These are phyloP conservation scores for Bradypodion pumilum DNA, from an alignment of 2,797 vertebrate species.

Conservation along the genomic window DNA sequence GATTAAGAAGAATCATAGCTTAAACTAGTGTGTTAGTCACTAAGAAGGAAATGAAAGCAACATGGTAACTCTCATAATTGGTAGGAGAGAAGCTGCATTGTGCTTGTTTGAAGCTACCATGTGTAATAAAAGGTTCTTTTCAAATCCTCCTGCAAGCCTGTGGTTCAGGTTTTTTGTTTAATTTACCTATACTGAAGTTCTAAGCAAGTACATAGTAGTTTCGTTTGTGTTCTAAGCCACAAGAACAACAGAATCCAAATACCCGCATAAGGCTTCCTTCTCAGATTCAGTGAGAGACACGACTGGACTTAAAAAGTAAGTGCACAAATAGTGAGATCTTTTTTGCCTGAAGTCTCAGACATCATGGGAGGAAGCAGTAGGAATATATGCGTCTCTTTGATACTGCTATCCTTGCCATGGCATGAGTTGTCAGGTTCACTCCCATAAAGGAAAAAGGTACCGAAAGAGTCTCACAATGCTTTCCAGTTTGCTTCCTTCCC, in stretches of 20 bases:
- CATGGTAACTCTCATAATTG: not conserved
- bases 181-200: not conserved
- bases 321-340: not conserved
- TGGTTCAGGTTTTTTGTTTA: not conserved
- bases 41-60: not conserved
- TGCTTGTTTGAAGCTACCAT: not conserved
- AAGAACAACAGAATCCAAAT: not conserved
- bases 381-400: not conserved
- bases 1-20: no score
- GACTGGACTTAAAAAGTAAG: not conserved
- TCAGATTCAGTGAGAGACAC: not conserved
- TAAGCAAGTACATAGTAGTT: not conserved
- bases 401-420: not conserved
- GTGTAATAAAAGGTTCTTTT: not conserved
- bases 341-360: not conserved
- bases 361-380: not conserved
- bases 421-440: not conserved
- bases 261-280: not conserved
- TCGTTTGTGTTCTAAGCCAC: not conserved
- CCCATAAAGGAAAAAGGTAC: not conserved
- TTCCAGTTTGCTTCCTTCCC: not conserved
- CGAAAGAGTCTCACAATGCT: not conserved
- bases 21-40: not conserved
- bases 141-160: not conserved
- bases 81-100: not conserved